Conservation (phyloP, 2,888 invertebrate species). For the Drosophila austrosaltans region DNA sequence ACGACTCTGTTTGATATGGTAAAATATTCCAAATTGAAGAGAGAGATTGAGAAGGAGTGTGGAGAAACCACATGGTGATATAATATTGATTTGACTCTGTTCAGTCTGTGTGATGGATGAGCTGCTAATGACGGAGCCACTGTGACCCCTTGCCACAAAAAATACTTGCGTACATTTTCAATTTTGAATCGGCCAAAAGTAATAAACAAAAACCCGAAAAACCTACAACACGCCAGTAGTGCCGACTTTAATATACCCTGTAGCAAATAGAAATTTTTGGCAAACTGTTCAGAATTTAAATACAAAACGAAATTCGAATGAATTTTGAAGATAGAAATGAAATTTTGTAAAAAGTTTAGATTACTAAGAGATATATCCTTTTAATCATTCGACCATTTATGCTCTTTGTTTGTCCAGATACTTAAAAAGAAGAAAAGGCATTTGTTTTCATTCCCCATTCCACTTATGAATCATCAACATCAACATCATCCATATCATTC, state of each 20-base stretch:
- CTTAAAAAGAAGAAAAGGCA: neutral
- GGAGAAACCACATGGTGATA: slow-evolving; percentile 18
- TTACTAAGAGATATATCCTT: too few species aligned
- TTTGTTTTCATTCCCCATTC: neutral
- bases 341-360: too few species aligned
- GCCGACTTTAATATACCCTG: neutral
- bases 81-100: slow-evolving; percentile 9
- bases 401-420: too few species aligned
- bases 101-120: slow-evolving; percentile 16
- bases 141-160: slow-evolving; percentile 3
- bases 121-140: slow-evolving; percentile 14
- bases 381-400: too few species aligned
- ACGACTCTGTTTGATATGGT: slow-evolving; percentile 15
- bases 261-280: too few species aligned
- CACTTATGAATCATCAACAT: neutral
- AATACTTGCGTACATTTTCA: slow-evolving; percentile 6
- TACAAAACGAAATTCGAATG: too few species aligned
- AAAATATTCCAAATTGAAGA: slow-evolving; percentile 9
- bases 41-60: neutral
- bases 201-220: neutral
- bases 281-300: too few species aligned
- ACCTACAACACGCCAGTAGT: neutral
- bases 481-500: slow-evolving; percentile 11
- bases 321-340: too few species aligned
- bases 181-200: slow-evolving; percentile 1